Evolutionary conservation across 2,888 invertebrate species (phyloP).

Genomic region (Aradus depressus): DNA sequence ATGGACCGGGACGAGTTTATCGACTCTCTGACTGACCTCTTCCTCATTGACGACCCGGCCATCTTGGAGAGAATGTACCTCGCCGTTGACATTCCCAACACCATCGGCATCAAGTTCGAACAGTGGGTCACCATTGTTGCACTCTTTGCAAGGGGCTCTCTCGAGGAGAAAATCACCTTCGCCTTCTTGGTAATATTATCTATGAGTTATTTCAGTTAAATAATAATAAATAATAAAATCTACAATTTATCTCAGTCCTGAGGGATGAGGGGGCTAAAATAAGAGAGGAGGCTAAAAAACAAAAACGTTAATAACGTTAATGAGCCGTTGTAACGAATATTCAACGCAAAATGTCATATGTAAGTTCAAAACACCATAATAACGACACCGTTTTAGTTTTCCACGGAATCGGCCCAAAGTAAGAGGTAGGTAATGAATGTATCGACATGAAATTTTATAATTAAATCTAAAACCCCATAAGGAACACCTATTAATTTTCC

Average conservation of each 20-base stretch:
- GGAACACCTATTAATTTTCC: no score
- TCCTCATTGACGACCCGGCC: neutral
- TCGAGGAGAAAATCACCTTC: conserved; percentile 24
- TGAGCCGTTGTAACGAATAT: neutral
- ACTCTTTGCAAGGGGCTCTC: conserved; percentile 19
- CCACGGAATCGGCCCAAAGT: no score
- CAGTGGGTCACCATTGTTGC: conserved; percentile 21
- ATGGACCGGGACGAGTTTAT: conserved; percentile 6
- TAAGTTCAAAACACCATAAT: no score
- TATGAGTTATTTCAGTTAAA: neutral
- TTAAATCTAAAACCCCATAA: no score
- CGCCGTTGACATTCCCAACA: conserved; percentile 19
- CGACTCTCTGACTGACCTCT: neutral
- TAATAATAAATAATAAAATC: no score
- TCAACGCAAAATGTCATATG: neutral
- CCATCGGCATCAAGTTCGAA: conserved; percentile 19
- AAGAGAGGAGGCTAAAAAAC: neutral
- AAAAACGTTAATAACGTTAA: neutral
- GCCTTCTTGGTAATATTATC: conserved; percentile 14
- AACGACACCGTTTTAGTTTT: no score
- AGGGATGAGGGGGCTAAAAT: neutral
- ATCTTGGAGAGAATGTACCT: conserved; percentile 22
- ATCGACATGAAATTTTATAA: no score
- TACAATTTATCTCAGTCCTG: no score
- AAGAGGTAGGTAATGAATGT: no score